A percentile compares a stretch with the other conserved stretches of the same genome.
These are phyloP conservation scores for Lycopodina hypogea DNA, from an alignment of 37 sponge, comb jelly and placozoan species.

Conservation along the genomic window DNA sequence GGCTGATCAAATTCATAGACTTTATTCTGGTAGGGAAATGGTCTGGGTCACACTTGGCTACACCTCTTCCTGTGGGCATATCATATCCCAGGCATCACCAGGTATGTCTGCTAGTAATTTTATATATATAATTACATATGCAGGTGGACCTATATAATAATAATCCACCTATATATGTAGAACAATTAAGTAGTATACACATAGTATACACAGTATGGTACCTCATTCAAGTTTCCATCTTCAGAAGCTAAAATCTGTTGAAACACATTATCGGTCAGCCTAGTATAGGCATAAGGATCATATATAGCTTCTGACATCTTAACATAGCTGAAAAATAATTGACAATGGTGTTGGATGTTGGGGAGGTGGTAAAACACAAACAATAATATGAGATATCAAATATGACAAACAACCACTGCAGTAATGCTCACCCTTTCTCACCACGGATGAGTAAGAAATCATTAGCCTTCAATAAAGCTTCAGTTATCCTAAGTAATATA, in stretches of 20 bases:
- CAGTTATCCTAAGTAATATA: constrained; percentile 53
- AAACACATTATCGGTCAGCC: constrained; percentile 66
- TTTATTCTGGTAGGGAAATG: too few species aligned
- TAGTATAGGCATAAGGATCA: constrained; percentile 77
- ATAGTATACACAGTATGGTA: too few species aligned
- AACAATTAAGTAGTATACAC: too few species aligned
- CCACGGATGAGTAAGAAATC: constrained; percentile 48
- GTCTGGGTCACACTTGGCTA: too few species aligned
- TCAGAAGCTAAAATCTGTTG: constrained; percentile 45
- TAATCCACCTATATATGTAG: too few species aligned
- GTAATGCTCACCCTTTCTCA: constrained; percentile 45
- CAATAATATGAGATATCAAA: neutral
- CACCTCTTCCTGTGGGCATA: too few species aligned
- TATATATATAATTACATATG: too few species aligned
- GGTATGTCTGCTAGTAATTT: too few species aligned
- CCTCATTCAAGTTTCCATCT: constrained; percentile 64
- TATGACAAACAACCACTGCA: neutral
- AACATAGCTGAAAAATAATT: constrained; percentile 1
- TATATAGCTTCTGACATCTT: constrained; percentile 70
- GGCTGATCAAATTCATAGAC: too few species aligned
- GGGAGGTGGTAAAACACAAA: neutral
- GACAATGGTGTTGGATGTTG: too few species aligned
- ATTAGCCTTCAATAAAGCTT: constrained; percentile 67
- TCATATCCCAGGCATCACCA: too few species aligned
- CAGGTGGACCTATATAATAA: too few species aligned